Evolutionary conservation across 2,113 vertebrate species (phyloP), one percentile per base, ranked within the genome.

Genomic region (Callocephalon fimbriatum): DNA sequence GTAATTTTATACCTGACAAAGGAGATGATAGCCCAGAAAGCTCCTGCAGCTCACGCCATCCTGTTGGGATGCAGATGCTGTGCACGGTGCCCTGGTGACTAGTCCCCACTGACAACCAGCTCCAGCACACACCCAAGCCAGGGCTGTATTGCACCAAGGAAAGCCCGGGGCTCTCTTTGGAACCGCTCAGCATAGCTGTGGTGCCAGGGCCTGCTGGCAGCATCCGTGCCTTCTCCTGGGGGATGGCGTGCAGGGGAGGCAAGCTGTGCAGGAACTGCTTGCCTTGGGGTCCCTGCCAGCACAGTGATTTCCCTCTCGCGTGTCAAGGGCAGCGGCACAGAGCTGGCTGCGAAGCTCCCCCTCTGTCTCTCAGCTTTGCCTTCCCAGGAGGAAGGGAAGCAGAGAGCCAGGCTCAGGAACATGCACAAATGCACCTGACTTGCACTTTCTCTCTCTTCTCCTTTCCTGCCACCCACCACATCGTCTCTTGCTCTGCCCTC

Each of bases 181-280:
- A 74, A 81, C 81, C 3, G 15, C 81, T 32, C 61, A 35, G 74
- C 3, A 4, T 16, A 26, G 66, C 65, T 37, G 21, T 7, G 62
- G 26, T 86, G 89, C 88, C 88, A 88, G 70, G 76, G 26, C 45
- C 44, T 40, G 86, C 75, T 91, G 92, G 88, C 94, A 95, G 71
- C 75, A 74, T n/a, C 65, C n/a, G 0, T 72, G 68, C 66, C 56
- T 44, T 25, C 44, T 74, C 65, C 67, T 15, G 11, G 77, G 79
- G 79, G 72, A 15, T 63, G 75, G 37, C 2, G 2, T 31, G 77
- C 0, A 32, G 40, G 65, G 65, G 54, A 86, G 76, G 70, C 73
- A 81, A 80, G 88, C 85, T 73, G 82, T 70, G 92, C 89, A 72
- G 84, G 93, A 74, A 56, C 81, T 65, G 84, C 63, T 42, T 14